Evolutionary conservation across 2,113 vertebrate genomes (phyloP).

Genomic region (Lophius piscatorius): DNA sequence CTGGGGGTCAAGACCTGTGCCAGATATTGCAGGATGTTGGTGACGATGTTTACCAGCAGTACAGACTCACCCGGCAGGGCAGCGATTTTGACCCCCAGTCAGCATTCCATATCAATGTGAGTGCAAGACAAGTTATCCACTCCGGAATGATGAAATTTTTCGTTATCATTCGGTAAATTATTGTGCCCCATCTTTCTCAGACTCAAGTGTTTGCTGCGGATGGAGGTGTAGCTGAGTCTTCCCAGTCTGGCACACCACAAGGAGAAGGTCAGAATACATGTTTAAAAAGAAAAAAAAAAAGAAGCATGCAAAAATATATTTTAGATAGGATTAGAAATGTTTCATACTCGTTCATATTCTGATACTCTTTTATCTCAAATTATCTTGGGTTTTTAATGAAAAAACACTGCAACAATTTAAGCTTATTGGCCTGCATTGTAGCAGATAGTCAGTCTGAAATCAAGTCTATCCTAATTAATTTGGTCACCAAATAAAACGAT

Average conservation of each 20-base stretch:
- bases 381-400: too few relatives aligned
- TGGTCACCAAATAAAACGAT: too few relatives aligned
- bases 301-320: too few relatives aligned
- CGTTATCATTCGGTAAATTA: conserved; percentile 7
- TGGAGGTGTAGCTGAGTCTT: conserved; percentile 85
- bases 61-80: conserved; percentile 89
- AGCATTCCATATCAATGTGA: conserved; percentile 91
- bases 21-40: conserved; percentile 93
- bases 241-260: conserved; percentile 88
- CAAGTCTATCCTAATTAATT: too few relatives aligned
- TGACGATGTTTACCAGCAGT: conserved; percentile 93
- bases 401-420: too few relatives aligned
- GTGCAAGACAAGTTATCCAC: conserved; percentile 28
- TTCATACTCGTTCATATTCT: too few relatives aligned
- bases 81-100: conserved; percentile 92
- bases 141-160: not conserved
- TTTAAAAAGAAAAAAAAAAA: not conserved
- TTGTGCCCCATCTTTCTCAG: conserved; percentile 62
- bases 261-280: conserved; percentile 82
- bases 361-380: too few relatives aligned
- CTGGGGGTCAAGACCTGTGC: conserved; percentile 88
- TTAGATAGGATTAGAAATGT: too few relatives aligned
- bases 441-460: too few relatives aligned
- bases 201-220: conserved; percentile 92
- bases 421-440: too few relatives aligned